Conservation (phyloP, 2,888 invertebrate species). For the Diogma glabrata region DNA sequence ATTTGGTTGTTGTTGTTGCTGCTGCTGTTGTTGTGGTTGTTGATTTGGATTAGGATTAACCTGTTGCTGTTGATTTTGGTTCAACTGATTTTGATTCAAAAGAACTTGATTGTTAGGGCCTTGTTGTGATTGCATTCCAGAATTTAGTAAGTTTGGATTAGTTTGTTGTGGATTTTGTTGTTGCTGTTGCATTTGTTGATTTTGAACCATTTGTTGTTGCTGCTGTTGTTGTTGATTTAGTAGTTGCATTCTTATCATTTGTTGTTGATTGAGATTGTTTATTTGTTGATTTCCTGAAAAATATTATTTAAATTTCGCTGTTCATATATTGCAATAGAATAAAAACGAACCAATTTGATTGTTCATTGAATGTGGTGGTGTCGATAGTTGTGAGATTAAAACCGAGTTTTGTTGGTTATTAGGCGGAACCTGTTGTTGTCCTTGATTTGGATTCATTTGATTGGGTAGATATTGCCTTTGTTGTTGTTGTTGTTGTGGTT, state of each 20-base stretch:
- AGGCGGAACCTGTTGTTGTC: slow-evolving; percentile 21
- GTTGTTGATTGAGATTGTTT: slow-evolving; percentile 21
- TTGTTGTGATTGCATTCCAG: slow-evolving; percentile 22
- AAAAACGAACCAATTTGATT: slow-evolving; percentile 25
- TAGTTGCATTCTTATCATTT: slow-evolving; percentile 29
- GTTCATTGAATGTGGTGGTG: slow-evolving; percentile 34
- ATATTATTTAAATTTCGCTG: slow-evolving; percentile 10
- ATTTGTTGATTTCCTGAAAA: slow-evolving; percentile 19
- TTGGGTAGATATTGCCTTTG: slow-evolving; percentile 16
- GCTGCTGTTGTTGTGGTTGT: slow-evolving; percentile 20
- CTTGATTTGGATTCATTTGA: slow-evolving; percentile 15
- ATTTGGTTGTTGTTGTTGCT: slow-evolving; percentile 18
- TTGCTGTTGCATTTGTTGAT: slow-evolving; percentile 23
- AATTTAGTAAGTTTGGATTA: slow-evolving; percentile 23
- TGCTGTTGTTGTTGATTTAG: slow-evolving; percentile 30
- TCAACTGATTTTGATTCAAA: slow-evolving; percentile 24
- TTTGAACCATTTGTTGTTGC: slow-evolving; percentile 22
- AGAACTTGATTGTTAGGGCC: slow-evolving; percentile 24
- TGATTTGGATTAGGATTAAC: slow-evolving; percentile 27
- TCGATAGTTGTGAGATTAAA: slow-evolving; percentile 49
- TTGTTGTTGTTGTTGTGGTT: slow-evolving; percentile 22
- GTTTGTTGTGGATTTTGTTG: slow-evolving; percentile 25
- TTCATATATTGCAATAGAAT: slow-evolving; percentile 16
- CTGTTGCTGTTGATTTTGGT: slow-evolving; percentile 27
- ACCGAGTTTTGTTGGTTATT: slow-evolving; percentile 35